Percentiles rank a stretch among this genome's conserved stretches.
Conservation (phyloP, 2,888 invertebrate genomes). For the Abrostola tripartita region DNA sequence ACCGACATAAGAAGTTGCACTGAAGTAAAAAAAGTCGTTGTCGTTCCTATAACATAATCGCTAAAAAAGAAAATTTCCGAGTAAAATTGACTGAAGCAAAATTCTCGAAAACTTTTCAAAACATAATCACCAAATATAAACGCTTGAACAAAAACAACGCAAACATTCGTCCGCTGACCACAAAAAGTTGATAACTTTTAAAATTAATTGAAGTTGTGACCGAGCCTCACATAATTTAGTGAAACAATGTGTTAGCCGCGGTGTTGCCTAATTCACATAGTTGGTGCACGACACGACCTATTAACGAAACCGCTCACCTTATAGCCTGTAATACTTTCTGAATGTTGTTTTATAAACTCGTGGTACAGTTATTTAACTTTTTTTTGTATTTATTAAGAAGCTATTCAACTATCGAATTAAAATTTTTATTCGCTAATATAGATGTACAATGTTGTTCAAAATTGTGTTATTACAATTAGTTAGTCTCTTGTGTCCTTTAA, state of each 20-base stretch:
- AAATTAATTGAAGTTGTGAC: conserved; percentile 58
- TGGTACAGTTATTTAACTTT: no score
- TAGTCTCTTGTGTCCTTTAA: no score
- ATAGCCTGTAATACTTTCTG: conserved; percentile 2
- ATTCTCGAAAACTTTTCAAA: not conserved
- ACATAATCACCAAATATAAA: not conserved
- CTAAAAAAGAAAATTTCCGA: not conserved
- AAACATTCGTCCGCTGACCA: conserved; percentile 14
- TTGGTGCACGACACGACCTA: conserved; percentile 28
- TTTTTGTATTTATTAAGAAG: no score
- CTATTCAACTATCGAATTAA: no score
- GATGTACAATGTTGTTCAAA: no score
- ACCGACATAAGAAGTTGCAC: no score
- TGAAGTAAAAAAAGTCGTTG: no score
- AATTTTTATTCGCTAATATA: no score
- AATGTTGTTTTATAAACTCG: no score
- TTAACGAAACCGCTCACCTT: conserved; percentile 15
- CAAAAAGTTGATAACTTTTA: conserved; percentile 55
- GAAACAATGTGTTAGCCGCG: conserved; percentile 52
- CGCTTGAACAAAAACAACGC: conserved; percentile 3
- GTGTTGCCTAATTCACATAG: conserved; percentile 53
- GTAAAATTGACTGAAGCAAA: not conserved
- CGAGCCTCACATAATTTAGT: conserved; percentile 47
- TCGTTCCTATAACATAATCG: no score
- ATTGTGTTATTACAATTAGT: no score